These are phyloP conservation scores for Lytechinus variegatus DNA, from an alignment of 35 echinoderm and acorn worm species.

Conservation along the genomic window DNA sequence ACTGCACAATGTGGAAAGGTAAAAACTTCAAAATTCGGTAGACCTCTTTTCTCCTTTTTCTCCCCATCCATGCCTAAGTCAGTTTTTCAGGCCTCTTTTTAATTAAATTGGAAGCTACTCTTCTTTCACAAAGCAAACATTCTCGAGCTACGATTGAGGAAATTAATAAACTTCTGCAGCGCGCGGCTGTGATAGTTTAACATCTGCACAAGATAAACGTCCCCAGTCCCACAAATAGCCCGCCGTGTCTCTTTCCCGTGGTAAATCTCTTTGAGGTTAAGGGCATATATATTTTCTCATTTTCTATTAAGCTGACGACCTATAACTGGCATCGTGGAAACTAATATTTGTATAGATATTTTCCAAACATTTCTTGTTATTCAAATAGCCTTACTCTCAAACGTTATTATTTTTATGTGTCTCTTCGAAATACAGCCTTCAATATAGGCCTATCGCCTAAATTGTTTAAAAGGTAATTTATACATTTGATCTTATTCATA, in stretches of 20 bases:
- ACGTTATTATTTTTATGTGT: too few relatives aligned
- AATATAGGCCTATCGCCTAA: too few relatives aligned
- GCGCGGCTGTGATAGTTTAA: constrained; percentile 2
- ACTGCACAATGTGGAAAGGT: background rate
- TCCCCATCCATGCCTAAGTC: background rate
- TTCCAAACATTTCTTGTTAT: background rate
- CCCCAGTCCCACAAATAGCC: background rate
- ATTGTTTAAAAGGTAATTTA: too few relatives aligned
- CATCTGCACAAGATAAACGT: background rate
- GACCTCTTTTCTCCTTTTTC: background rate
- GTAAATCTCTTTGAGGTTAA: background rate
- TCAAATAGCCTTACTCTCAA: background rate
- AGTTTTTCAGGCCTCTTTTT: constrained; percentile 22
- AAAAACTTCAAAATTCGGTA: constrained; percentile 16
- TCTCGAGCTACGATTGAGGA: background rate
- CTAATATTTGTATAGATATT: background rate
- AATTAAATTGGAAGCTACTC: constrained; percentile 6
- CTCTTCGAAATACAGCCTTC: too few relatives aligned
- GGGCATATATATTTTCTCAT: too few relatives aligned
- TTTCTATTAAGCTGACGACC: background rate
- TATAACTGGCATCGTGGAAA: background rate
- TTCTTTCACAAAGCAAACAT: constrained; percentile 26
- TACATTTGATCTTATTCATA: too few relatives aligned
- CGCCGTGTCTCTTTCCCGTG: background rate
- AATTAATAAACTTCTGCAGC: constrained; percentile 28